phyloP scores from a whole-genome alignment of 2,888 invertebrate species.

The Lithophane socia region DNA sequence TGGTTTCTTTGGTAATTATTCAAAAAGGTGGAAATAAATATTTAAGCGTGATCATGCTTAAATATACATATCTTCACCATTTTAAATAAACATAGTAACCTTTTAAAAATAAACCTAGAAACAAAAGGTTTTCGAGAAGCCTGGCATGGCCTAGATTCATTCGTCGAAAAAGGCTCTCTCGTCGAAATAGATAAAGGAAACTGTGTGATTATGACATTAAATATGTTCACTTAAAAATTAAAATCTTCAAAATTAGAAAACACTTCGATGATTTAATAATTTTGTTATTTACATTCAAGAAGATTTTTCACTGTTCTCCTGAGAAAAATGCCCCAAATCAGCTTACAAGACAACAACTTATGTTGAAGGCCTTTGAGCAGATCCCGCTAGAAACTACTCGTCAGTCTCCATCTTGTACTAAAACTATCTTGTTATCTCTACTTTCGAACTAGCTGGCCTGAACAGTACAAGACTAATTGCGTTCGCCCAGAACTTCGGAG shows the following conservation, averaged over 20 bases:
- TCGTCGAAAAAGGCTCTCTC: not conserved
- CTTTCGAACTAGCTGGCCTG: conserved; percentile 7
- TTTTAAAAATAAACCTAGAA: not conserved
- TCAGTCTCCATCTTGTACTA: not conserved
- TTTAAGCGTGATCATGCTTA: not conserved
- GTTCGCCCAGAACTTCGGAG: conserved; percentile 19
- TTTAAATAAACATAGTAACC: not conserved
- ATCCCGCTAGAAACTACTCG: not conserved
- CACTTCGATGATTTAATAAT: not conserved
- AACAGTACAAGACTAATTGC: conserved; percentile 40
- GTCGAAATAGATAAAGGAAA: not conserved
- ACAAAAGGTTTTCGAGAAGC: not conserved
- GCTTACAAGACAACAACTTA: too few relatives aligned
- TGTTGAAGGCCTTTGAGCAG: not conserved
- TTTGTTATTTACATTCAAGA: not conserved
- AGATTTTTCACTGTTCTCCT: not conserved
- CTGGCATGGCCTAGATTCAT: not conserved
- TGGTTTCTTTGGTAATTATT: not conserved
- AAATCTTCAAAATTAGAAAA: not conserved
- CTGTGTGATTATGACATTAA: too few relatives aligned
- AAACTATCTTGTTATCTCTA: conserved; percentile 23
- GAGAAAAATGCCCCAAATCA: not conserved
- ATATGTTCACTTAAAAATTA: too few relatives aligned
- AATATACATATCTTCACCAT: not conserved
- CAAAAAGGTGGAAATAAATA: conserved; percentile 2